A percentile compares a stretch with the other conserved stretches of the same genome.
Evolutionary conservation across 2,113 vertebrate species (phyloP).

Genomic region (Siphamia tubifer): DNA sequence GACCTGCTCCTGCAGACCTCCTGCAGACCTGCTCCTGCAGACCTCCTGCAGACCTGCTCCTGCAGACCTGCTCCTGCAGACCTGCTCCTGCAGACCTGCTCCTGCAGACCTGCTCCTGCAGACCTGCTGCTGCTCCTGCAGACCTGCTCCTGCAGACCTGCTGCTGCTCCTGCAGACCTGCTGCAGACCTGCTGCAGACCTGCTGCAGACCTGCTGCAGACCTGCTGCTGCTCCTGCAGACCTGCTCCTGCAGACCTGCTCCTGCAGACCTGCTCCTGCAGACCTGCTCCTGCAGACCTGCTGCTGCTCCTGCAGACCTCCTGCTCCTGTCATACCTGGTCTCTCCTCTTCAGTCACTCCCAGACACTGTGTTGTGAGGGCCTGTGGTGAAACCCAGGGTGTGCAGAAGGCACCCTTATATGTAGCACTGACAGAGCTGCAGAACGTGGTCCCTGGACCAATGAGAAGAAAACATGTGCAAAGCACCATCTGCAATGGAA

Average conservation of each 20-base stretch:
- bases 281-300: neutral
- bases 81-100: neutral
- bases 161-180: too few species aligned
- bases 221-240: neutral
- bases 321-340: neutral
- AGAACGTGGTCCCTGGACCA: constrained; percentile 60
- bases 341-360: neutral
- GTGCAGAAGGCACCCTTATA: constrained; percentile 58
- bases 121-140: too few species aligned
- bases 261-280: too few species aligned
- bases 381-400: constrained; percentile 16
- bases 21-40: neutral
- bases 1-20: neutral
- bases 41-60: too few species aligned
- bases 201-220: neutral
- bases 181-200: too few species aligned
- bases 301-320: neutral
- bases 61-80: neutral
- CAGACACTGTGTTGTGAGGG: constrained; percentile 8
- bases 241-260: neutral
- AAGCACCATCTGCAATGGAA: constrained; percentile 81
- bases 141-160: neutral
- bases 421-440: constrained; percentile 45
- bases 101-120: too few species aligned
- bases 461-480: constrained; percentile 77